Evolutionary conservation across 2,888 invertebrate genomes (phyloP).

Genomic region (Zelleria hepariella): DNA sequence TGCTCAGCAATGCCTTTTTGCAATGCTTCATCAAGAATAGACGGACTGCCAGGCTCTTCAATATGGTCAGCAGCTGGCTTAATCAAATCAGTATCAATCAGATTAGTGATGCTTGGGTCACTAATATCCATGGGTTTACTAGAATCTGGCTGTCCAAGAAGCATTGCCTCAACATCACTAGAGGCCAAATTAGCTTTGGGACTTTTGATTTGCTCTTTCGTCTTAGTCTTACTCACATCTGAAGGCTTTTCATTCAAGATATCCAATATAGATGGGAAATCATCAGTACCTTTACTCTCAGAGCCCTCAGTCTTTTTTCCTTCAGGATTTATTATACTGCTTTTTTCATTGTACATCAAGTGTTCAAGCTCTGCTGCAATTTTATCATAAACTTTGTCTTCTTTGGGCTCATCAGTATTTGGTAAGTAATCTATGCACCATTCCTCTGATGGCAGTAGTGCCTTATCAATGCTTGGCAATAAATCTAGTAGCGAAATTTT

Average conservation of each 20-base stretch:
- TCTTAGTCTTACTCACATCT: conserved; percentile 29
- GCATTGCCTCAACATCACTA: conserved; percentile 63
- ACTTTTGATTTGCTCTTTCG: conserved; percentile 21
- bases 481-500: conserved; percentile 42
- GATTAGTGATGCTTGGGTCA: conserved; percentile 30
- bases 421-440: conserved; percentile 65
- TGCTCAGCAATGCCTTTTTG: conserved; percentile 52
- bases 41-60: conserved; percentile 41
- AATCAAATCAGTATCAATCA: not conserved
- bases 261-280: conserved; percentile 66
- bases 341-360: conserved; percentile 58
- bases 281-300: conserved; percentile 36
- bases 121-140: conserved; percentile 17
- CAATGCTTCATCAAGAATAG: conserved; percentile 52
- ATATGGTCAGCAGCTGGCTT: not conserved
- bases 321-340: conserved; percentile 20
- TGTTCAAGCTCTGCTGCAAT: conserved; percentile 67
- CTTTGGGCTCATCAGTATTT: conserved; percentile 48
- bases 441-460: conserved; percentile 50
- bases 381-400: conserved; percentile 64
- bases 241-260: conserved; percentile 44
- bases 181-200: conserved; percentile 47
- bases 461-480: conserved; percentile 40
- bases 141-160: conserved; percentile 42
- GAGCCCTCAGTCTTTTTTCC: conserved; percentile 16